Evolutionary conservation across 1,140 invertebrate species (phyloP), one percentile per base, ranked within the genome.

Genomic region (Sarcophaga peregrina): DNA sequence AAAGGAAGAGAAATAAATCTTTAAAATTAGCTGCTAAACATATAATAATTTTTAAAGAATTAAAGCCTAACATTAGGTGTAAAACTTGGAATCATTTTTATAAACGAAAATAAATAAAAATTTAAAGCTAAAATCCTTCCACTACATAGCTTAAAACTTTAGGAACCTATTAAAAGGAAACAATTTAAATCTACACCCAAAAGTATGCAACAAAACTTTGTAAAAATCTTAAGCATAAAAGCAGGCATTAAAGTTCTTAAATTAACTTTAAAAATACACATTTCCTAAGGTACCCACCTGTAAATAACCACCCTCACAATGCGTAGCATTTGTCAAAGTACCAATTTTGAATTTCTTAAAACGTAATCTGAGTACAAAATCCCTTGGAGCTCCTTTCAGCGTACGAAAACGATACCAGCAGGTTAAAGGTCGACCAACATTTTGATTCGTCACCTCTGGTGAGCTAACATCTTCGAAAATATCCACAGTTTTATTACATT

Each of bases 271-370:
- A 62, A 17, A 17, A 17, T 13, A 15, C n/a, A n/a, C n/a, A n/a
- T n/a, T n/a, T n/a, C n/a, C n/a, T n/a, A 37, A 1, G 25, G 25
- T 48, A 52, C 89, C 91, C 90, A 97, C 96, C 95, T 97, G 96
- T 92, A 97, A 93, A 86, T 95, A 96, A 86, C 96, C 96, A 52
- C 95, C 95, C 82, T 95, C 93, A 89, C 96, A 97, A 68, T 95
- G 94, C 13, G 95, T 96, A 3, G 95, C 96, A 90, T 97, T 97
- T 83, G 96, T 92, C 80, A 97, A 91, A 11, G 94, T 94, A 3
- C 96, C 96, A 58, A 97, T 95, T 93, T 97, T 97, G 91, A 97
- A 97, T 89, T 96, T 96, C 92, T 96, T 97, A 91, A 97, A 97
- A 82, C 96, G 93, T 83, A 98, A 95, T 82, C 96, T 93, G 11